phyloP scores from a whole-genome alignment of 2,888 invertebrate genomes.

The Diaphora mendica region DNA sequence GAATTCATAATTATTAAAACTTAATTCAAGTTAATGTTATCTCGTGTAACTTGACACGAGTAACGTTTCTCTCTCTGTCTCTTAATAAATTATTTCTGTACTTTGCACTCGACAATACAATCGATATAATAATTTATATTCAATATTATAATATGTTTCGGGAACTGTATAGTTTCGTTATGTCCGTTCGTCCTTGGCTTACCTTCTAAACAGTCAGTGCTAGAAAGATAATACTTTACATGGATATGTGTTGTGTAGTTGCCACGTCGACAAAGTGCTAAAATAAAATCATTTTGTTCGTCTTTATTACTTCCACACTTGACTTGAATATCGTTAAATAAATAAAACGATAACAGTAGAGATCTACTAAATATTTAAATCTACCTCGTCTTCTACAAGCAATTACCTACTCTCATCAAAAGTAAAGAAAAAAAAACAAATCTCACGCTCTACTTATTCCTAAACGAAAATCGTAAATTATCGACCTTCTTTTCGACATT shows the following conservation, averaged over 20 bases:
- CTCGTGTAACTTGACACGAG: not conserved
- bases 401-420: not conserved
- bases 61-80: too few relatives aligned
- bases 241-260: too few relatives aligned
- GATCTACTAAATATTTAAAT: not conserved
- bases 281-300: too few relatives aligned
- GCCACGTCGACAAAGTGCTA: too few relatives aligned
- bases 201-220: too few relatives aligned
- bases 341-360: not conserved
- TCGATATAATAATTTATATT: too few relatives aligned
- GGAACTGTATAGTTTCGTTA: too few relatives aligned
- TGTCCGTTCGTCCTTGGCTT: too few relatives aligned
- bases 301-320: too few relatives aligned
- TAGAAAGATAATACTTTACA: too few relatives aligned
- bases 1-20: not conserved
- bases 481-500: constrained; percentile 23
- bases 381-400: not conserved
- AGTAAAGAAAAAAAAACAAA: not conserved
- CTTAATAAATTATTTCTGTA: not conserved
- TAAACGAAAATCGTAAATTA: constrained; percentile 9
- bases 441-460: constrained; percentile 13
- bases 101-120: not conserved
- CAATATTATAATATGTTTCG: too few relatives aligned
- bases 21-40: not conserved
- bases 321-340: too few relatives aligned